These are phyloP conservation scores for Chloroceryle amazona DNA, from an alignment of 2,797 vertebrate genomes.

Conservation along the genomic window DNA sequence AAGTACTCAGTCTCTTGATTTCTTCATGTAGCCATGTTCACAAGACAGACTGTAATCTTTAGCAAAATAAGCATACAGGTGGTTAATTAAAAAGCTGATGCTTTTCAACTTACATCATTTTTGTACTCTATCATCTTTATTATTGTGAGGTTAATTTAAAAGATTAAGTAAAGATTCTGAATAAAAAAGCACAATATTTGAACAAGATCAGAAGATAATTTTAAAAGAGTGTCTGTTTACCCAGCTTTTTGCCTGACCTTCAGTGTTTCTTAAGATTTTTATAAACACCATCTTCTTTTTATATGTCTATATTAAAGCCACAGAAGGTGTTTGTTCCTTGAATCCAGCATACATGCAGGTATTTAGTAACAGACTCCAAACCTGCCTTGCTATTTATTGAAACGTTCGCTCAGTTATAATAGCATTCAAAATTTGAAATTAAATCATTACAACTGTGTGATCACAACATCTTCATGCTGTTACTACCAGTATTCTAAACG, in stretches of 20 bases:
- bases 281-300: not conserved
- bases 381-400: not conserved
- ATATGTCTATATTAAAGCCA: not conserved
- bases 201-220: constrained; percentile 4
- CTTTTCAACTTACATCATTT: not conserved
- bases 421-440: not conserved
- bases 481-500: not conserved
- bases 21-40: not conserved
- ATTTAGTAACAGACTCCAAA: not conserved
- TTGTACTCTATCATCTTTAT: not conserved
- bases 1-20: not conserved
- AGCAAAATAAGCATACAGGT: not conserved
- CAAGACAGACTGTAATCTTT: not conserved
- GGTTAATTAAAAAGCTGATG: constrained; percentile 2
- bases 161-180: not conserved
- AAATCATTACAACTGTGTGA: not conserved
- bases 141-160: not conserved
- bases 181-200: not conserved
- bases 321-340: not conserved
- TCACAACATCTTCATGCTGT: not conserved
- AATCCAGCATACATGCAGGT: not conserved
- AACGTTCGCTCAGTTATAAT: not conserved
- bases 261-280: not conserved
- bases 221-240: not conserved
- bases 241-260: not conserved